A percentile compares a stretch with the other conserved stretches of the same genome.
phyloP scores from a whole-genome alignment of 1,140 invertebrate genomes.

The Charaxes varanes region DNA sequence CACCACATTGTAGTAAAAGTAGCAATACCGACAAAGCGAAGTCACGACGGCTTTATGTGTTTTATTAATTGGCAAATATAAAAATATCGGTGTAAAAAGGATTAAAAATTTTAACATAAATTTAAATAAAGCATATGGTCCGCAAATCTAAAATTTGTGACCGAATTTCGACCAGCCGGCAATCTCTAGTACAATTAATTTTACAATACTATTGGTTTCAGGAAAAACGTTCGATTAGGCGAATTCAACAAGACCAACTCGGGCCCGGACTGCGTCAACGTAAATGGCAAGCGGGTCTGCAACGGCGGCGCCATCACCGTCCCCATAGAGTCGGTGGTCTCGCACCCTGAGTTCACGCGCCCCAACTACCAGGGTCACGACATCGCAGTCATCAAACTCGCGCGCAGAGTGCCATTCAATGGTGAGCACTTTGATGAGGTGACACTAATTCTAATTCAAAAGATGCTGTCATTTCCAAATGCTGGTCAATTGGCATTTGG shows the following conservation, averaged over 20 bases:
- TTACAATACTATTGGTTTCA: constrained; percentile 18
- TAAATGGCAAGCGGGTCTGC: constrained; percentile 37
- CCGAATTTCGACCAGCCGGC: background rate
- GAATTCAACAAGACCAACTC: constrained; percentile 65
- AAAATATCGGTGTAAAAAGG: no score
- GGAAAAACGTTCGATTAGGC: constrained; percentile 57
- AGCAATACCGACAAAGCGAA: no score
- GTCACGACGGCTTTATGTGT: no score
- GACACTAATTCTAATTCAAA: background rate
- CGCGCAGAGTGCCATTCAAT: constrained; percentile 46
- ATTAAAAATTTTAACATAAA: no score
- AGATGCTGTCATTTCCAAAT: no score
- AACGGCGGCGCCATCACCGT: constrained; percentile 38
- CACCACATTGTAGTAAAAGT: no score
- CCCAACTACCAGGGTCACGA: constrained; percentile 41
- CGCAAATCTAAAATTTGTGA: background rate
- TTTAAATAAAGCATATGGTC: no score
- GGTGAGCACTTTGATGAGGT: constrained; percentile 57
- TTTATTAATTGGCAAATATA: no score
- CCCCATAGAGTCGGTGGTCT: constrained; percentile 44
- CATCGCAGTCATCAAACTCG: constrained; percentile 45
- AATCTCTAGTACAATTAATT: no score
- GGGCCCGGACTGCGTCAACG: constrained; percentile 36
- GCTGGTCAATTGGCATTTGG: no score
- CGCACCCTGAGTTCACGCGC: constrained; percentile 34